Conservation (phyloP, 2,888 invertebrate species). For the Dryocosmus kuriphilus region DNA sequence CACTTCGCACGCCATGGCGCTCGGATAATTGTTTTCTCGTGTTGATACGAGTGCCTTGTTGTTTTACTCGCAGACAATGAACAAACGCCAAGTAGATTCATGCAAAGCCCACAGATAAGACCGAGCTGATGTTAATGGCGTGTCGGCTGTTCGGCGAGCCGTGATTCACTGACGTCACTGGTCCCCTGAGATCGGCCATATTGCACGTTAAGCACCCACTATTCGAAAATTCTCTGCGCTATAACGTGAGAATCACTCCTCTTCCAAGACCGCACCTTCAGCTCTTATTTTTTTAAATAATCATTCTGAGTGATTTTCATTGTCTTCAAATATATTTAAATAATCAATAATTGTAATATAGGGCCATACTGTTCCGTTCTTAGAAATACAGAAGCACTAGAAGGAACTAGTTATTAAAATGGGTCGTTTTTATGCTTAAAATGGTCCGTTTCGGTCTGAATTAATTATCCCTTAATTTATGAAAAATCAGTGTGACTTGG, state of each 20-base stretch:
- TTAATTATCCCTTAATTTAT: neutral
- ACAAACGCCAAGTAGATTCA: conserved; percentile 49
- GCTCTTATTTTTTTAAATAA: neutral
- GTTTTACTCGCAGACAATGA: conserved; percentile 48
- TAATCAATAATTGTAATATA: too few species aligned
- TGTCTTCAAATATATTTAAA: neutral
- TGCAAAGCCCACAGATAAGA: conserved; percentile 60
- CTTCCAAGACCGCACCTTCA: conserved; percentile 25
- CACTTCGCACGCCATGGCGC: conserved; percentile 42
- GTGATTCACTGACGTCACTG: conserved; percentile 75
- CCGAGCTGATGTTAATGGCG: conserved; percentile 70
- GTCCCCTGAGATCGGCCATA: conserved; percentile 59
- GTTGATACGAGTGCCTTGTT: conserved; percentile 47
- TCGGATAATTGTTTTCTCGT: conserved; percentile 47
- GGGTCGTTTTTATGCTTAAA: neutral
- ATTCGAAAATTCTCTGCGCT: conserved; percentile 30
- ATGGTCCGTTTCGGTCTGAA: neutral
- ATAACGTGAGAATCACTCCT: conserved; percentile 36
- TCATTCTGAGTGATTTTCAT: neutral
- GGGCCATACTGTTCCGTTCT: neutral
- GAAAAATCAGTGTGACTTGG: neutral
- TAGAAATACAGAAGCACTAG: neutral
- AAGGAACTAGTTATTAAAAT: neutral
- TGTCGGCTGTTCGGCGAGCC: conserved; percentile 73
- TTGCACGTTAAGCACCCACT: conserved; percentile 48